Percentiles rank a stretch among this genome's conserved stretches.
phyloP scores from a whole-genome alignment of 1,140 invertebrate genomes.

The Acromyrmex charruanus region DNA sequence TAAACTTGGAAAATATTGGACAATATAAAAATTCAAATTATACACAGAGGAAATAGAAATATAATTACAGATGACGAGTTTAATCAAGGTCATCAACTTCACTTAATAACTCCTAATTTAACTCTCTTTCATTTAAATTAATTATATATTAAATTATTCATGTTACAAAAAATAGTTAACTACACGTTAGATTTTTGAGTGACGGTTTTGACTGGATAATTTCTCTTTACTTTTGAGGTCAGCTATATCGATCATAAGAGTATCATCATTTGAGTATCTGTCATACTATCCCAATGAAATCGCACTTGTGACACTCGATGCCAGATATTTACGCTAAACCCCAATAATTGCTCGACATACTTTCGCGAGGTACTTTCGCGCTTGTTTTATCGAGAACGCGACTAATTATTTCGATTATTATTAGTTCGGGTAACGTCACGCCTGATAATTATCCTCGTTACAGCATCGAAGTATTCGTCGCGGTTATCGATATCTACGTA shows the following conservation, averaged over 20 bases:
- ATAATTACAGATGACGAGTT: too few relatives aligned
- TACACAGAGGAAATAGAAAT: too few relatives aligned
- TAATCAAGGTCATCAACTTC: background rate
- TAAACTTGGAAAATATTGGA: too few relatives aligned
- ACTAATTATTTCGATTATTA: conserved; percentile 30
- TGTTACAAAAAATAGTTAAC: background rate
- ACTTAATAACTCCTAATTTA: background rate
- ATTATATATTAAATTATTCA: background rate
- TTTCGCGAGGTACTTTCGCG: conserved; percentile 27
- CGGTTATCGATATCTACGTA: background rate
- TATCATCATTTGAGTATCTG: background rate
- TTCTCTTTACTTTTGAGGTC: conserved; percentile 3
- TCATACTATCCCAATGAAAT: background rate
- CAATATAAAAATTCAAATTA: too few relatives aligned
- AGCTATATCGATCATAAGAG: background rate
- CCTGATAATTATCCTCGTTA: background rate
- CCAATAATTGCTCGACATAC: conserved; percentile 35
- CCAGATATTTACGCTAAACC: conserved; percentile 12
- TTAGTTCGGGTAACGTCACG: conserved; percentile 7
- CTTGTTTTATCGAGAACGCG: background rate
- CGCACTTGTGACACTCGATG: background rate
- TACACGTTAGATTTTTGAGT: background rate
- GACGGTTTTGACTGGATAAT: background rate
- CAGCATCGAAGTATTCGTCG: background rate
- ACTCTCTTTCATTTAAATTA: background rate